phyloP scores from a whole-genome alignment of 2,797 vertebrate genomes.

The Choloepus didactylus region DNA sequence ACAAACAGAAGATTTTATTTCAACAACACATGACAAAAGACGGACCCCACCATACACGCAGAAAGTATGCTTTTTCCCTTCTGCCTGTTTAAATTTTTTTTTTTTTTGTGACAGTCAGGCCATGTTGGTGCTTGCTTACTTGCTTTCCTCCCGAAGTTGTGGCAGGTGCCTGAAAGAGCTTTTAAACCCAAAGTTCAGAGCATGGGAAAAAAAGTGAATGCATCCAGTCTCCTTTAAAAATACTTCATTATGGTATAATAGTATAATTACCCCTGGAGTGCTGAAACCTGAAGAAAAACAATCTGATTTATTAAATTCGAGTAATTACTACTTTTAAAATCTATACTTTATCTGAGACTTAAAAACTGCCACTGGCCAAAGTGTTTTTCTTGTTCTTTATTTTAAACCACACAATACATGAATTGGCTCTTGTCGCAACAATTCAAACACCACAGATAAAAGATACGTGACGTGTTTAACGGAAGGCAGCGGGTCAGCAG shows the following conservation, averaged over 20 bases:
- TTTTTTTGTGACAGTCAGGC: neutral
- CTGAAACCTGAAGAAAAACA: neutral
- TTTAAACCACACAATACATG: neutral
- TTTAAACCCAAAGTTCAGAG: neutral
- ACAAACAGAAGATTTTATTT: neutral
- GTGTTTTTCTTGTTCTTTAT: too few relatives aligned
- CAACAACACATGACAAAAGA: too few relatives aligned
- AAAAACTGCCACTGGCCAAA: too few relatives aligned
- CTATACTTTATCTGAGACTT: neutral
- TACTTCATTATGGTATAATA: too few relatives aligned
- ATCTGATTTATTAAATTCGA: neutral
- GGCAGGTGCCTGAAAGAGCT: neutral
- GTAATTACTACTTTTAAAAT: neutral
- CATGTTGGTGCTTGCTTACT: neutral
- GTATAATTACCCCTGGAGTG: neutral
- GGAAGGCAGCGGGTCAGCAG: too few relatives aligned
- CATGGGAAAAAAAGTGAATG: neutral
- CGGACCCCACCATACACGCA: neutral
- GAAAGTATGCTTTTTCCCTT: neutral
- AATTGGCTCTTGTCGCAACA: neutral
- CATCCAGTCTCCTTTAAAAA: neutral
- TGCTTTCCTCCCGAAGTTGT: neutral
- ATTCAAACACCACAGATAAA: neutral
- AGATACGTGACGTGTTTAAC: too few relatives aligned
- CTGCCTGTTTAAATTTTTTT: too few relatives aligned